Conservation (phyloP, 2,888 invertebrate species). For the Agrochola circellaris region DNA sequence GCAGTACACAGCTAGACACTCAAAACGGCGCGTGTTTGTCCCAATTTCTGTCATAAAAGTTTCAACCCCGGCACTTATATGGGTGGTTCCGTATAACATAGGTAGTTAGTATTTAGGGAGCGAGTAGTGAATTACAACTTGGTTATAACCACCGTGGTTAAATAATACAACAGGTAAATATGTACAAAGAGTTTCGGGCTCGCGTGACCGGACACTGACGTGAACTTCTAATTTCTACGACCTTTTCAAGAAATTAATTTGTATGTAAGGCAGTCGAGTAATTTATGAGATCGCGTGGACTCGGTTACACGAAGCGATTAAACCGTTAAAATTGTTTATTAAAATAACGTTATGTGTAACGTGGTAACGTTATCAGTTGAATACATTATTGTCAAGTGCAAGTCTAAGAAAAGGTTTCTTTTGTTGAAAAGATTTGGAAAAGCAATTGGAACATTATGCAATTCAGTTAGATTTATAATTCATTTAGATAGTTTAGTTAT, state of each 20-base stretch:
- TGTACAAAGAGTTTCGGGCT: conserved; percentile 79
- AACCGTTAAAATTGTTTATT: conserved; percentile 80
- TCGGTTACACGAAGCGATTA: conserved; percentile 73
- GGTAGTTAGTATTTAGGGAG: conserved; percentile 62
- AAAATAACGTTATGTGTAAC: conserved; percentile 57
- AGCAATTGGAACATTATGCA: too few relatives aligned
- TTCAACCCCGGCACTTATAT: conserved; percentile 54
- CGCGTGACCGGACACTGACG: conserved; percentile 86
- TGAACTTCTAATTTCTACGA: conserved; percentile 88
- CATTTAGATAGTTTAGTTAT: not conserved
- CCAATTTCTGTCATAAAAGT: conserved; percentile 62
- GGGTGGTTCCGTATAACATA: conserved; percentile 60
- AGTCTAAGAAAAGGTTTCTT: too few relatives aligned
- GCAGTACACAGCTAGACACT: conserved; percentile 42
- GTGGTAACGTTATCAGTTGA: conserved; percentile 52
- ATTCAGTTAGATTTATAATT: not conserved
- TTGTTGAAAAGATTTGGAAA: not conserved
- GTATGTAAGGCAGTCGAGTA: conserved; percentile 73
- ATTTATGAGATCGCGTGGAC: conserved; percentile 84
- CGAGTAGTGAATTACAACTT: conserved; percentile 66
- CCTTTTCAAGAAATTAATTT: conserved; percentile 90
- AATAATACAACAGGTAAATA: conserved; percentile 81
- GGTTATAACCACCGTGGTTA: conserved; percentile 71
- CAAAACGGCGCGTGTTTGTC: conserved; percentile 58
- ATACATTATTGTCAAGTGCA: conserved; percentile 37